These are phyloP conservation scores for Rotaria socialis DNA, from an alignment of 2,888 invertebrate genomes.

Conservation along the genomic window DNA sequence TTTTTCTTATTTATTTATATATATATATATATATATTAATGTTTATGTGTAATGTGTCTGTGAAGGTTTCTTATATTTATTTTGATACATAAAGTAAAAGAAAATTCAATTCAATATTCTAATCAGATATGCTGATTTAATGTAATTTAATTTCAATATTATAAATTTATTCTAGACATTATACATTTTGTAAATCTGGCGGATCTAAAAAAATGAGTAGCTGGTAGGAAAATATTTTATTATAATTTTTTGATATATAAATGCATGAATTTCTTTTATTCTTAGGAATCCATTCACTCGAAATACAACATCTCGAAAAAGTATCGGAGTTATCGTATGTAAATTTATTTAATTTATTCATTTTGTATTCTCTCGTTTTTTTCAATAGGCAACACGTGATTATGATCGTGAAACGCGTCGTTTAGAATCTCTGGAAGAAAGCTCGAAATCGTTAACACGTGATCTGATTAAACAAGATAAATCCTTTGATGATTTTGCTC, in stretches of 20 bases:
- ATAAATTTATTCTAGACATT: not conserved
- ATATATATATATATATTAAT: not conserved
- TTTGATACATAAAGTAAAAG: constrained; percentile 20
- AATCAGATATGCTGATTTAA: not conserved
- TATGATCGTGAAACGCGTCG: constrained; percentile 27
- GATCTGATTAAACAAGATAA: constrained; percentile 30
- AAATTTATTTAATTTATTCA: not conserved
- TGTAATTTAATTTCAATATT: not conserved
- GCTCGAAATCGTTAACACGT: constrained; percentile 28
- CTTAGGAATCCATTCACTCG: constrained; percentile 27
- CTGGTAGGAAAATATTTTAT: not conserved
- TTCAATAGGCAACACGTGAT: not conserved
- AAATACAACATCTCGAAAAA: not conserved
- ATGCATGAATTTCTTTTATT: not conserved
- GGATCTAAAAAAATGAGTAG: not conserved
- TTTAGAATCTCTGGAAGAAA: constrained; percentile 27
- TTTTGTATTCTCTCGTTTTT: not conserved
- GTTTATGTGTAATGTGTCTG: not conserved
- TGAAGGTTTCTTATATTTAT: constrained; percentile 32
- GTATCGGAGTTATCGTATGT: not conserved
- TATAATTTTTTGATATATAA: too few species aligned
- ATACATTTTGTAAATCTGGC: not conserved
- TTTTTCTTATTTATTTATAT: not conserved
- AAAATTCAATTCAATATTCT: not conserved
- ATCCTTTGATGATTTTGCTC: constrained; percentile 6